Base-by-base conservation (phyloP, 2,888 invertebrate species). In the Temnothorax rugatulus region DNA sequence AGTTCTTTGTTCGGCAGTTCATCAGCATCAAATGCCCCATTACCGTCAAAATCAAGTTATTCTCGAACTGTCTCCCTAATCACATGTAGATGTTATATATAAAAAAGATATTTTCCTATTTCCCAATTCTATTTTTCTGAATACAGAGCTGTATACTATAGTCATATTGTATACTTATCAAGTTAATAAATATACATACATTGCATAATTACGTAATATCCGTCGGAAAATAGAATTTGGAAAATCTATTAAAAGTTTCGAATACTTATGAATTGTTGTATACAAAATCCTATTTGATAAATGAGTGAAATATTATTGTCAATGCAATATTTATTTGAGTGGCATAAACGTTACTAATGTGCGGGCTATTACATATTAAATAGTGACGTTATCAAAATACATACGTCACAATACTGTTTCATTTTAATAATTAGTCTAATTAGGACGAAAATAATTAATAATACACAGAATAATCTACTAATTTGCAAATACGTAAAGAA, bases 1-100 rank as follows among this genome's bases (percentile, higher is more conserved):
- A 66, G 47, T 82, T 82, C 64, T 66, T 82, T 71, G 61, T 61
- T 38, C 63, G 47, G 50, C 50, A 61, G 82, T 84, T 74, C 82
- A 66, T 82, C 68, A 74, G 68, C 57, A 64, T 74, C 64, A 82
- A 73, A 82, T 82, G 63, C 61, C 59, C 52, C 82, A 34, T 84
- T 66, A 82, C 34, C 52, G 41, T 76, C 44, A 68, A 50, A 82
- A 84, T 82, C 41, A 59, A 82, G 57, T 84, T 82, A 59, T n/a
- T 21, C 13, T 52, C 34, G 29, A 82, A 44, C 54, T 64, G 34
- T 47, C 44, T 29, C 4, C 11, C 3, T 38, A 57, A 61, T 81
- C 13, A 50, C 25, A 59, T n/a, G 21, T 59, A 44, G 13, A n/a
- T 21, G 34, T 66, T 44, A 50, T 44, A 50, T 13, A 21, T 63